Evolutionary conservation across 1,140 invertebrate species (phyloP).

Genomic region (Tetranychus urticae): DNA sequence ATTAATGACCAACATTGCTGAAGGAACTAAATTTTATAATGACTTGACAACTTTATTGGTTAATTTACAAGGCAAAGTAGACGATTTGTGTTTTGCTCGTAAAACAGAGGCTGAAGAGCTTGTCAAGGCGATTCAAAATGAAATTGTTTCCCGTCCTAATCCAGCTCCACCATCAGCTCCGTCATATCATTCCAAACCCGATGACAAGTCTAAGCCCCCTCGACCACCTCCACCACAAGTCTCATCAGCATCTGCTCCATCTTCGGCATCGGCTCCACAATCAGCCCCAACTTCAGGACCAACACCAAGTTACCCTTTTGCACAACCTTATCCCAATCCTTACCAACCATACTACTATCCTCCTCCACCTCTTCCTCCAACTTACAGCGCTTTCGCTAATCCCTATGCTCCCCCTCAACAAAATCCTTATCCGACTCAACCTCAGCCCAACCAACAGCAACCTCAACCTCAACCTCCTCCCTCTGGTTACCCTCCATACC

Average conservation of each 20-base stretch:
- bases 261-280: background rate
- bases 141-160: constrained; percentile 34
- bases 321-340: constrained; percentile 2
- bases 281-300: background rate
- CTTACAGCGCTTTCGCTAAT: background rate
- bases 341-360: constrained; percentile 7
- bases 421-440: background rate
- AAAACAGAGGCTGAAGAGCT: constrained; percentile 97
- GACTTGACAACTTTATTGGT: constrained; percentile 83
- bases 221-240: background rate
- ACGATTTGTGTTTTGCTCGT: constrained; percentile 92
- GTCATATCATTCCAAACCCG: constrained; percentile 20
- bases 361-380: constrained; percentile 1
- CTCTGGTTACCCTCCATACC: background rate
- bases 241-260: background rate
- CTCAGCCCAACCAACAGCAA: too few relatives aligned
- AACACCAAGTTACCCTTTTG: background rate
- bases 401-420: background rate
- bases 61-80: constrained; percentile 88
- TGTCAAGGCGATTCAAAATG: constrained; percentile 60
- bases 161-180: constrained; percentile 25
- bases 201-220: background rate
- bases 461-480: background rate
- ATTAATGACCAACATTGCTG: constrained; percentile 62
- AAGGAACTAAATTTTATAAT: constrained; percentile 96